These are phyloP conservation scores for Potamarius usumacintae DNA, from an alignment of 2,113 vertebrate genomes.

Conservation along the genomic window DNA sequence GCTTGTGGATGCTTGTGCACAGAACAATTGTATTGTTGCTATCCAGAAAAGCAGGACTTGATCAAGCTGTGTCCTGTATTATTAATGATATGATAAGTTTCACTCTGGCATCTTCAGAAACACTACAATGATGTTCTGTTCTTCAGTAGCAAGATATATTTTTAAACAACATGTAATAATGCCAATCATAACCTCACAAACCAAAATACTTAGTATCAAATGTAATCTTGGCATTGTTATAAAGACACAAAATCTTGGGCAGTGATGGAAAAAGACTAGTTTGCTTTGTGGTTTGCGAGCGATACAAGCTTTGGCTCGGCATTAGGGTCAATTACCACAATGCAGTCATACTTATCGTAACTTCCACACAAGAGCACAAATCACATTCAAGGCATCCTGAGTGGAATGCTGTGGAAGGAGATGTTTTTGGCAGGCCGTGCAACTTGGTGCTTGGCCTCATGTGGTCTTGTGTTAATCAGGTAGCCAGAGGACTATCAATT, in stretches of 20 bases:
- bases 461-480: slow-evolving; percentile 41
- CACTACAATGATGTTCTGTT: background rate
- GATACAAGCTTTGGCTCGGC: slow-evolving; percentile 55
- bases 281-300: slow-evolving; percentile 42
- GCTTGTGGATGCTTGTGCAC: background rate
- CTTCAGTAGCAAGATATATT: background rate
- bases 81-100: background rate
- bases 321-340: slow-evolving; percentile 54
- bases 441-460: background rate
- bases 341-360: slow-evolving; percentile 62
- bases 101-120: background rate
- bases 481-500: slow-evolving; percentile 20
- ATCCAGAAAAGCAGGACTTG: background rate
- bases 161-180: background rate
- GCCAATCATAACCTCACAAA: background rate
- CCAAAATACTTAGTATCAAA: slow-evolving; percentile 15
- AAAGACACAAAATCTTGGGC: slow-evolving; percentile 9
- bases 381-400: slow-evolving; percentile 58
- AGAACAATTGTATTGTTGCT: background rate
- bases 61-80: background rate
- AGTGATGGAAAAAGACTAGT: slow-evolving; percentile 16
- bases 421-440: slow-evolving; percentile 49
- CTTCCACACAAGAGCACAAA: slow-evolving; percentile 58
- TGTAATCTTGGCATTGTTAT: slow-evolving; percentile 17
- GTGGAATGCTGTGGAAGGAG: slow-evolving; percentile 61